Percentiles rank a stretch among this genome's conserved stretches.
phyloP scores from a whole-genome alignment of 2,888 invertebrate genomes.

The Dilophus febrilis region DNA sequence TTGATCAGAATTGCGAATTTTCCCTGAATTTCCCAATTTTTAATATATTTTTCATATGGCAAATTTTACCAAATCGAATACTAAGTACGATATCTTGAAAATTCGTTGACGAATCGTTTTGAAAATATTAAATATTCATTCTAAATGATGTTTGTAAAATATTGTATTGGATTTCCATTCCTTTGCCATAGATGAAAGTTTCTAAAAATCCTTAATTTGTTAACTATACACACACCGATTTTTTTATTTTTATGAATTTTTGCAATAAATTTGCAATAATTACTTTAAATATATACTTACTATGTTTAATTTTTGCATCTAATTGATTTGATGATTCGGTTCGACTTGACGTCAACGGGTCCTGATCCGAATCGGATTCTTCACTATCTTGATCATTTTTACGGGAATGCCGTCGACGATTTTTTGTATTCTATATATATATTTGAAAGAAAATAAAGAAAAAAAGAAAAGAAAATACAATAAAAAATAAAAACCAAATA shows the following conservation, averaged over 20 bases:
- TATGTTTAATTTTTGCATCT: slow-evolving; percentile 53
- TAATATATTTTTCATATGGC: too few relatives aligned
- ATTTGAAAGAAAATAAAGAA: neutral
- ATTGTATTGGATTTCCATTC: neutral
- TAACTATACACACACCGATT: too few relatives aligned
- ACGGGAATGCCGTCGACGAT: slow-evolving; percentile 40
- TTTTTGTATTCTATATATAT: slow-evolving; percentile 32
- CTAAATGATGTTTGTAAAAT: slow-evolving; percentile 3
- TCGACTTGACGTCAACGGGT: slow-evolving; percentile 52
- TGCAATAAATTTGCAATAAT: slow-evolving; percentile 3
- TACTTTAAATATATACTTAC: slow-evolving; percentile 32
- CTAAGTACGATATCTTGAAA: too few relatives aligned
- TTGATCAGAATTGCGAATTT: too few relatives aligned
- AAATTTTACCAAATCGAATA: too few relatives aligned
- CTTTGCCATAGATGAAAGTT: too few relatives aligned
- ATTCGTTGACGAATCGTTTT: too few relatives aligned
- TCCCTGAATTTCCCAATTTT: too few relatives aligned
- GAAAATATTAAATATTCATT: too few relatives aligned
- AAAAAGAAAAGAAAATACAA: slow-evolving; percentile 16
- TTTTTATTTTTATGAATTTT: neutral
- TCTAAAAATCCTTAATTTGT: too few relatives aligned
- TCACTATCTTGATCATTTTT: slow-evolving; percentile 53
- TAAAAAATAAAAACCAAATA: too few relatives aligned
- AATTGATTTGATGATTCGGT: slow-evolving; percentile 59
- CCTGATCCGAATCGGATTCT: slow-evolving; percentile 58